Evolutionary conservation across 2,113 vertebrate genomes (phyloP).

Genomic region (Zosterops hypoxanthus): DNA sequence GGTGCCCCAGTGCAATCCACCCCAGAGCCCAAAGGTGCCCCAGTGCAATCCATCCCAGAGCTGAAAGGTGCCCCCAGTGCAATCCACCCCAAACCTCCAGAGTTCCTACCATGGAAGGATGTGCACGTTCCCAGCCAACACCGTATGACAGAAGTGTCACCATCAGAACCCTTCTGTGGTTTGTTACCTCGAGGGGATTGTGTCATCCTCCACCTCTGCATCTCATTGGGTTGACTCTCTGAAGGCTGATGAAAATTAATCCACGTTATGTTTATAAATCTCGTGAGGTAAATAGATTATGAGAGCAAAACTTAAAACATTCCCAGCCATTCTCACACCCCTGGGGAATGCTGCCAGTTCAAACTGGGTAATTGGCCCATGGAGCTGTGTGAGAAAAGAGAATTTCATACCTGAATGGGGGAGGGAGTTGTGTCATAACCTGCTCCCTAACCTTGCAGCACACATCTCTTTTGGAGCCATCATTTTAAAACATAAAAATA

Average conservation of each 20-base stretch:
- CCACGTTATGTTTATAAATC: background rate
- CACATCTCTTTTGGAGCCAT: background rate
- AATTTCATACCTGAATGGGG: background rate
- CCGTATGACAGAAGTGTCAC: fast-evolving
- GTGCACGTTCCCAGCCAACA: fast-evolving
- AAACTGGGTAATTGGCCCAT: background rate
- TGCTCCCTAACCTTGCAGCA: background rate
- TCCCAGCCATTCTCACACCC: background rate
- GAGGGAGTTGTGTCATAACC: background rate
- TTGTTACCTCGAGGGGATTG: background rate
- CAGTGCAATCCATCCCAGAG: too few species aligned
- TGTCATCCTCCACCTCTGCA: too few species aligned
- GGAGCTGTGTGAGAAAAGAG: background rate
- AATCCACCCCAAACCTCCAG: background rate
- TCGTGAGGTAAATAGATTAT: background rate
- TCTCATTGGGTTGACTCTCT: background rate
- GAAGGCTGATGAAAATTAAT: background rate
- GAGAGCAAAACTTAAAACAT: background rate
- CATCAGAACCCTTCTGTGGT: fast-evolving
- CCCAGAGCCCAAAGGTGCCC: too few species aligned
- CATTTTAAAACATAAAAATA: background rate
- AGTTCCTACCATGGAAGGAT: fast-evolving
- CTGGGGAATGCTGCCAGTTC: background rate
- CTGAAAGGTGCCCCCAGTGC: background rate
- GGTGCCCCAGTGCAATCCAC: too few species aligned